phyloP scores from a whole-genome alignment of 2,113 vertebrate genomes.

The Leiothrix lutea region DNA sequence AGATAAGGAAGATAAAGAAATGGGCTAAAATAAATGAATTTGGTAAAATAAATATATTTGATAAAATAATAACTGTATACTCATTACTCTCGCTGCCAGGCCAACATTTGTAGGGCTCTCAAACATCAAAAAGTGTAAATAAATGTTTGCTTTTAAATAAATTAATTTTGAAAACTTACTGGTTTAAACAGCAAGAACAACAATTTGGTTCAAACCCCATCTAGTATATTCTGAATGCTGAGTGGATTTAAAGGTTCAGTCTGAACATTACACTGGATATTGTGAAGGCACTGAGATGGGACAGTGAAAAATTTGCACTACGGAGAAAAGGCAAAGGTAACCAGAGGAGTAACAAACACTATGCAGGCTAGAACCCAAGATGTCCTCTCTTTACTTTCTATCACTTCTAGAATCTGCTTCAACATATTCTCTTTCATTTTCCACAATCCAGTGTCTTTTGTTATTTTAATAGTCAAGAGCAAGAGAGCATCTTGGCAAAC shows the following conservation, averaged over 20 bases:
- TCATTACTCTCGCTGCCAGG: background rate
- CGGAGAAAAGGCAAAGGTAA: background rate
- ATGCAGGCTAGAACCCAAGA: background rate
- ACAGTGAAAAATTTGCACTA: background rate
- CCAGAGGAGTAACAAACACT: fast-evolving
- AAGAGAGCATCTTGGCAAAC: background rate
- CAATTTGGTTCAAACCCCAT: background rate
- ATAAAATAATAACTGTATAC: background rate
- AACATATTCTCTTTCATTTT: background rate
- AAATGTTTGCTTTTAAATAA: background rate
- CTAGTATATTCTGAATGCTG: background rate
- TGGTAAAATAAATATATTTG: background rate
- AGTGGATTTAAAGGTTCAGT: background rate
- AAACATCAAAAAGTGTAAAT: background rate
- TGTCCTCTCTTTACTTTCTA: background rate
- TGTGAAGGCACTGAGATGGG: background rate
- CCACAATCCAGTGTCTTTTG: background rate
- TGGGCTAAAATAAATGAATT: background rate
- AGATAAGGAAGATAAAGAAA: background rate
- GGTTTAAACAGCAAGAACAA: background rate
- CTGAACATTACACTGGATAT: background rate
- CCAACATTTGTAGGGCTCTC: background rate
- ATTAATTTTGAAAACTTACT: background rate
- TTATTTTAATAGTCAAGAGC: background rate
- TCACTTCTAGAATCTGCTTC: background rate